A percentile compares a stretch with the other conserved stretches of the same genome.
phyloP scores from a whole-genome alignment of 2,888 invertebrate genomes.

The Spialia ferax region DNA sequence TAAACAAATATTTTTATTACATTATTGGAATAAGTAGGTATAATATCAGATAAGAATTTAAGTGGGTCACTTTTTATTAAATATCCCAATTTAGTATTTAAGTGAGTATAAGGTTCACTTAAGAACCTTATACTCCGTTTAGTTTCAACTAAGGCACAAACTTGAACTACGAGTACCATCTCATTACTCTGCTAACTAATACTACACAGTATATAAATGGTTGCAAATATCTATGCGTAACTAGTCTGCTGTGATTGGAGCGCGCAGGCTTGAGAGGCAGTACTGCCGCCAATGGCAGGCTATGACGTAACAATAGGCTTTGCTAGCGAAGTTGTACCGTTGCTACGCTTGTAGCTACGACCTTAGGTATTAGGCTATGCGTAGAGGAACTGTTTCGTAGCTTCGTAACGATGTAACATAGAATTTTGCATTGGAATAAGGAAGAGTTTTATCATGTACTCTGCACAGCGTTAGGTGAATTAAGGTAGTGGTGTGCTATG shows the following conservation, averaged over 20 bases:
- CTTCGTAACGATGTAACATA: no score
- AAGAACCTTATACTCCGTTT: no score
- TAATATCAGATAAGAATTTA: no score
- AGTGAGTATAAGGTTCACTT: no score
- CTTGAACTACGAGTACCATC: neutral
- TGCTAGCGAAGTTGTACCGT: slow-evolving; percentile 29
- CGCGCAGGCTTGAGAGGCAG: slow-evolving; percentile 48
- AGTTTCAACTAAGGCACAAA: neutral
- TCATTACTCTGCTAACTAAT: slow-evolving; percentile 6
- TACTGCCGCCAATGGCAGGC: slow-evolving; percentile 58
- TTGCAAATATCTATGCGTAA: slow-evolving; percentile 53
- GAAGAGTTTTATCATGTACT: no score
- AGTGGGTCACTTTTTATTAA: no score
- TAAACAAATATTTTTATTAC: no score
- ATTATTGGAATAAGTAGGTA: no score
- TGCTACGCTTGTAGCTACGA: slow-evolving; percentile 29
- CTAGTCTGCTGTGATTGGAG: slow-evolving; percentile 70
- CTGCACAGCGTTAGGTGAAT: no score
- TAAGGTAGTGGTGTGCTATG: no score
- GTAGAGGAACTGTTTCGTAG: slow-evolving; percentile 23
- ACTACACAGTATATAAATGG: slow-evolving; percentile 49
- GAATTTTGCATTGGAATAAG: no score
- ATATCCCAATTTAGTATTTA: no score
- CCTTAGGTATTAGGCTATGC: slow-evolving; percentile 15
- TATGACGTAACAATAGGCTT: slow-evolving; percentile 68